These are phyloP conservation scores for Hydrotaea cyrtoneurina DNA, from an alignment of 2,888 invertebrate genomes.

Conservation along the genomic window DNA sequence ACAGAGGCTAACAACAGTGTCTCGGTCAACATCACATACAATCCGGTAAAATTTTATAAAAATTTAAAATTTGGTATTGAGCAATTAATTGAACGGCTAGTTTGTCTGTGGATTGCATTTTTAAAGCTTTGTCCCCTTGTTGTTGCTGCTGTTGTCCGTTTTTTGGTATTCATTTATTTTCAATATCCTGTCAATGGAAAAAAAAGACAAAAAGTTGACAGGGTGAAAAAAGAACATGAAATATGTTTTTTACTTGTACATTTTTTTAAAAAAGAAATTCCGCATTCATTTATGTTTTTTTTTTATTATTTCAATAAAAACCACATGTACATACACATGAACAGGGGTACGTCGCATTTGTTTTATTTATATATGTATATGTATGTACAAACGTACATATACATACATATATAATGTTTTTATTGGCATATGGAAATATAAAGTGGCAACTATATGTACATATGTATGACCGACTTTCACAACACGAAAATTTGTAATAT, in stretches of 20 bases:
- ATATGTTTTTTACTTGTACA: conserved; percentile 20
- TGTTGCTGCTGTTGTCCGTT: conserved; percentile 5
- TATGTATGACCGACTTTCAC: no score
- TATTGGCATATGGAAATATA: no score
- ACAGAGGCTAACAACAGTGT: neutral
- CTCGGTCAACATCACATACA: conserved; percentile 42
- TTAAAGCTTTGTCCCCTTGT: conserved; percentile 30
- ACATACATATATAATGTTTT: no score
- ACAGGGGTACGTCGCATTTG: neutral
- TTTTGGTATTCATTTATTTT: conserved; percentile 17
- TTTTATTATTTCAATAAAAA: neutral
- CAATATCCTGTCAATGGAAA: conserved; percentile 24
- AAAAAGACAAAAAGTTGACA: neutral
- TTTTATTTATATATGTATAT: neutral
- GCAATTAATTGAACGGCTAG: conserved; percentile 57
- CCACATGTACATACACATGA: neutral
- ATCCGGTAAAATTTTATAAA: conserved; percentile 52
- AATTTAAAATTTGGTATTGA: conserved; percentile 62
- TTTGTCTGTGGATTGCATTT: conserved; percentile 55
- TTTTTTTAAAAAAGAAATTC: no score
- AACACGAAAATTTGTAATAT: no score
- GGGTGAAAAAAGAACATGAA: neutral
- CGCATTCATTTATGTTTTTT: conserved; percentile 7
- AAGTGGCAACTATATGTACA: no score
- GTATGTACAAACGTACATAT: neutral